phyloP scores from a whole-genome alignment of 2,888 invertebrate genomes.

The Andrena flavipes region DNA sequence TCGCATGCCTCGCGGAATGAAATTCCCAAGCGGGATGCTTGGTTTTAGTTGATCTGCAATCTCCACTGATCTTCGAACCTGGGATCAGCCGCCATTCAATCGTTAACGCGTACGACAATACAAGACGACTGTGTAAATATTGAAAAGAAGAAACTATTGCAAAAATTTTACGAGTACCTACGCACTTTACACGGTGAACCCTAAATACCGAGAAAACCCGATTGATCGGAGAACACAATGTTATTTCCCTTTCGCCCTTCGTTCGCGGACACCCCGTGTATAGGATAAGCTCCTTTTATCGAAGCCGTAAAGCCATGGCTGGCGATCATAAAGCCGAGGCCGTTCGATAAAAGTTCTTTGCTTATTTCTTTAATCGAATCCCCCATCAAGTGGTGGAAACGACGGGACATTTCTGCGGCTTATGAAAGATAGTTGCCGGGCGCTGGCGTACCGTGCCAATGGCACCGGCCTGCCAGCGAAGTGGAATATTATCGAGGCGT shows the following conservation, averaged over 20 bases:
- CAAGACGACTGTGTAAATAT: too few relatives aligned
- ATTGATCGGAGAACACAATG: background rate
- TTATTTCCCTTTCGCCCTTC: background rate
- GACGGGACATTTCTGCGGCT: background rate
- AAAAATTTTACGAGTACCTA: too few relatives aligned
- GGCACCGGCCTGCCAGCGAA: background rate
- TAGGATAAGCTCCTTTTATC: conserved; percentile 10
- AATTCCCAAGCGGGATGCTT: too few relatives aligned
- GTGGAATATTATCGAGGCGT: background rate
- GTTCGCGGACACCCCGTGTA: conserved; percentile 19
- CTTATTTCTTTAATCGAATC: background rate
- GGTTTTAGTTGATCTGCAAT: too few relatives aligned
- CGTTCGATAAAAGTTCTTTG: conserved; percentile 6
- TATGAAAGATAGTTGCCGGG: too few relatives aligned
- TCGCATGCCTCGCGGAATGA: background rate
- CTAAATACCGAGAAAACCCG: too few relatives aligned
- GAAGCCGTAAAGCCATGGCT: background rate
- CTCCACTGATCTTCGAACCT: too few relatives aligned
- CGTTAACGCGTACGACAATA: too few relatives aligned
- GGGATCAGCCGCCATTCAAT: too few relatives aligned
- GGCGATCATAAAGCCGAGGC: background rate
- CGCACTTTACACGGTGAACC: too few relatives aligned
- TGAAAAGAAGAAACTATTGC: too few relatives aligned
- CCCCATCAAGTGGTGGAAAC: background rate
- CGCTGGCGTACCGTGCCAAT: too few relatives aligned